Base-by-base conservation (phyloP, 2,113 vertebrate genomes). In the Ptilonorhynchus violaceus region DNA sequence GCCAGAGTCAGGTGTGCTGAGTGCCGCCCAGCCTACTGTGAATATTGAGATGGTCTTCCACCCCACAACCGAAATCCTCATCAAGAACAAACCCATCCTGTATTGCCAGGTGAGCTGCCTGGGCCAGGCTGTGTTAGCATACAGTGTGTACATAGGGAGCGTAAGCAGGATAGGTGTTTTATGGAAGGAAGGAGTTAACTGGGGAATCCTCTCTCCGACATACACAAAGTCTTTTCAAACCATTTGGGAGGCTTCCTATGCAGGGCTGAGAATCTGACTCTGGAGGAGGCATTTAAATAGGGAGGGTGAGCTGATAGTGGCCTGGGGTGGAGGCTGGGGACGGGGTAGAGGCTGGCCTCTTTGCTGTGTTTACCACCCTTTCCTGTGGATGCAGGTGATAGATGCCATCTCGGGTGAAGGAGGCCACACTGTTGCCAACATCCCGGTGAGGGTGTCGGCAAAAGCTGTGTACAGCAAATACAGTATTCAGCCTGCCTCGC, bases 391-490 rank as follows among this genome's bases (percentile, higher is more conserved):
- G 47, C 85, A 99, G 99, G 97, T 99, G 60, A 98, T 98, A 89
- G 99, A 99, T 69, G 98, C 99, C 55, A 98, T 11, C 55, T 9
- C 96, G 13, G 24, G 89, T 15, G 93, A 98, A 44, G 98, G 96
- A 67, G 97, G 97, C 11, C 98, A 99, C 96, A 92, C 92, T 50
- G 98, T 99, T 1, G 97, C 97, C 81, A 92, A 85, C 85, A 98
- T 99, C 79, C 93, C 98, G 8, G 96, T 99, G 63, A 98, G 91
- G 19, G 81, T 99, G 75, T 98, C 99, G 1, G 96, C 98, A 2
- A 97, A 95, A 42, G 97, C 98, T 1, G 68, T 98, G 37, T 99
- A 98, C 97, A 97, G 98, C 95, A 99, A 98, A 49, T 99, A 98
- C 95, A 98, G 19, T 49, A 98, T 99, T 93, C 91, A 76, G 82